A percentile compares a stretch with the other conserved stretches of the same genome.
phyloP scores from a whole-genome alignment of 1,140 invertebrate genomes.

The Ceratosolen solmsi region DNA sequence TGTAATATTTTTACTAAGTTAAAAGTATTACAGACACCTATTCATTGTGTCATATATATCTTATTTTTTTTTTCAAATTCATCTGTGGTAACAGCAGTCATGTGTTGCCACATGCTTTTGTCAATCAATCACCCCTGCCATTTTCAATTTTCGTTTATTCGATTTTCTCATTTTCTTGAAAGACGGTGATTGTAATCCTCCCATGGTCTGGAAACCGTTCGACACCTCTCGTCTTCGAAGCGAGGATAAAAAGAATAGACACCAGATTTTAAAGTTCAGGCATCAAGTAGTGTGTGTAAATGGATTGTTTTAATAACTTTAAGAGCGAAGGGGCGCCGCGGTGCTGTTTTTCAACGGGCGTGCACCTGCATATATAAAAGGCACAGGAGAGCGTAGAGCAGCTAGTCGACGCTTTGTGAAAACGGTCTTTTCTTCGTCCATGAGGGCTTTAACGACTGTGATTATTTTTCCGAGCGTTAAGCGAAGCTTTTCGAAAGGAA shows the following conservation, averaged over 20 bases:
- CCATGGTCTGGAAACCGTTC: background rate
- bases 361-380: slow-evolving; percentile 29
- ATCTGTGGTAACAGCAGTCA: no score
- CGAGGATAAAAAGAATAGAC: background rate
- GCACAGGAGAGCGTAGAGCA: slow-evolving; percentile 1
- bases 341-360: slow-evolving; percentile 33
- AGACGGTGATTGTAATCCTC: no score
- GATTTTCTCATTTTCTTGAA: no score
- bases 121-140: no score
- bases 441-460: slow-evolving; percentile 21
- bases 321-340: background rate
- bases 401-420: slow-evolving; percentile 4
- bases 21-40: no score
- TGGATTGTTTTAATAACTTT: slow-evolving; percentile 62
- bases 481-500: slow-evolving; percentile 15
- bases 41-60: no score
- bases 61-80: no score
- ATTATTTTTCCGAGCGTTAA: slow-evolving; percentile 28
- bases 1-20: no score
- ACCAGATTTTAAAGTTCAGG: background rate
- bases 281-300: slow-evolving; percentile 44
- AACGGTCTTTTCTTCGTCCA: slow-evolving; percentile 12
- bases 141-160: no score
- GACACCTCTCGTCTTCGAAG: background rate
- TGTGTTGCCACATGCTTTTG: no score